Evolutionary conservation across 2,888 invertebrate genomes (phyloP).

Genomic region (Molanna angustata): DNA sequence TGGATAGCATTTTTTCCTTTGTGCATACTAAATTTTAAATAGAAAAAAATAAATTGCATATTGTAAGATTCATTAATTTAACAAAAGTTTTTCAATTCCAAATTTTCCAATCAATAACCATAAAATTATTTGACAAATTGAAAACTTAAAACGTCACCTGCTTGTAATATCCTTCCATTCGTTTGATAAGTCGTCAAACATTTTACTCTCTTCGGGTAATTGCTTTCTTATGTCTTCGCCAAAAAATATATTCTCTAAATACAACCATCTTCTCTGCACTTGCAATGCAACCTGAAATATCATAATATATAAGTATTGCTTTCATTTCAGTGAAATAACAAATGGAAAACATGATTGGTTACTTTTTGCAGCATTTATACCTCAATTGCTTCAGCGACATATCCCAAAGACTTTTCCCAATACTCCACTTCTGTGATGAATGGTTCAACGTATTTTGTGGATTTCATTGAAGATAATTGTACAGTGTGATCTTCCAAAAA

Average conservation of each 20-base stretch:
- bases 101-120: too few species aligned
- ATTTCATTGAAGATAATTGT: conserved; percentile 82
- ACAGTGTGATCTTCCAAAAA: conserved; percentile 82
- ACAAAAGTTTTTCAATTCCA: too few species aligned
- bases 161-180: conserved; percentile 68
- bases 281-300: conserved; percentile 57
- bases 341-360: not conserved
- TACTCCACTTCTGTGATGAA: conserved; percentile 80
- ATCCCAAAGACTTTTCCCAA: conserved; percentile 83
- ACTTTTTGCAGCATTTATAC: conserved; percentile 37
- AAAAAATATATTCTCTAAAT: conserved; percentile 84
- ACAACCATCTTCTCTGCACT: conserved; percentile 83
- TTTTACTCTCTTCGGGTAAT: conserved; percentile 70
- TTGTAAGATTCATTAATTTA: not conserved
- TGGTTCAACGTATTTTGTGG: conserved; percentile 82
- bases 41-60: not conserved
- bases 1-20: conserved; percentile 57
- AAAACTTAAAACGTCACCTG: conserved; percentile 45
- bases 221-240: conserved; percentile 87
- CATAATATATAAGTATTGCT: not conserved
- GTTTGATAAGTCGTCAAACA: conserved; percentile 70
- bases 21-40: conserved; percentile 44
- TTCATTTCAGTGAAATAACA: not conserved
- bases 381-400: conserved; percentile 80
- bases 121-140: not conserved